These are phyloP conservation scores for Drosophila santomea DNA, from an alignment of 1,140 invertebrate genomes.

Conservation along the genomic window DNA sequence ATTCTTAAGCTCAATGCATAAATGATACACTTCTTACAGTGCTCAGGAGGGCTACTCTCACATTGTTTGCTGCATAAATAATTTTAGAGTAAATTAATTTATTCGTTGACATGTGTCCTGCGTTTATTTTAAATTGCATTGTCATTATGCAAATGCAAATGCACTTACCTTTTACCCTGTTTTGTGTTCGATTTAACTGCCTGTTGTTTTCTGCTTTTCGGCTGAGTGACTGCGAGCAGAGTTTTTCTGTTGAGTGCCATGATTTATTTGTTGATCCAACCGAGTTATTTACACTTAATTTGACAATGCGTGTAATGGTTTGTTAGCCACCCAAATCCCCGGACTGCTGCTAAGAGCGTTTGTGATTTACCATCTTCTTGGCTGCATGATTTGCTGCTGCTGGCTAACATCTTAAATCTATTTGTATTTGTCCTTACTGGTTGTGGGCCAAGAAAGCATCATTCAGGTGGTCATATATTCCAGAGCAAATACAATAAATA, in stretches of 20 bases:
- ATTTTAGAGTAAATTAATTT: conserved; percentile 80
- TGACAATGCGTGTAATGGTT: conserved; percentile 64
- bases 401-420: neutral
- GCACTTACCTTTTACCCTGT: conserved; percentile 49
- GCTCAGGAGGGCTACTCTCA: conserved; percentile 3
- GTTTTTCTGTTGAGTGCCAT: conserved; percentile 50
- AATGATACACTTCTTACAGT: neutral
- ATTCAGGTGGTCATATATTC: conserved; percentile 5
- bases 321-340: conserved; percentile 17
- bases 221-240: conserved; percentile 28
- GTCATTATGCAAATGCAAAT: conserved; percentile 83
- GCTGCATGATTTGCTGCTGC: conserved; percentile 13
- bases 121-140: conserved; percentile 81
- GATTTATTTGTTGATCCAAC: conserved; percentile 75
- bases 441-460: neutral
- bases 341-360: conserved; percentile 1
- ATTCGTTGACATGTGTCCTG: conserved; percentile 81
- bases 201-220: conserved; percentile 8
- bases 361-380: conserved; percentile 19
- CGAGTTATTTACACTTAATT: conserved; percentile 82
- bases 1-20: too few relatives aligned
- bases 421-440: conserved; percentile 16
- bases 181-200: conserved; percentile 18
- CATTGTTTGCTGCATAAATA: conserved; percentile 79
- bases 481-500: conserved; percentile 27